phyloP scores from a whole-genome alignment of 2,888 invertebrate genomes.

The Hecatera dysodea region DNA sequence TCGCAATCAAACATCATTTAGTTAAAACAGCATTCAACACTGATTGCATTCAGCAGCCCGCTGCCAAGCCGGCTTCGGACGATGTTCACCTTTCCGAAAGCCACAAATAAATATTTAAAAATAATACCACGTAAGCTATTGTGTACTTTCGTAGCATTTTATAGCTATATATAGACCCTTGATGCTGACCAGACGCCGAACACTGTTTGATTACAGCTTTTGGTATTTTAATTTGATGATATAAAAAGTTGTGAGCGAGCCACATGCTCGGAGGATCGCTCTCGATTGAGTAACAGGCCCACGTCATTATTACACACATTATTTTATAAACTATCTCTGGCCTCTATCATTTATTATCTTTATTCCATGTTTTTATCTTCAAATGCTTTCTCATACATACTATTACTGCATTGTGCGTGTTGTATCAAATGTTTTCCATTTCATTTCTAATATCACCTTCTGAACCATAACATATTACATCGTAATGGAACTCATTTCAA shows the following conservation, averaged over 20 bases:
- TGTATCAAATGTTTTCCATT: conserved; percentile 43
- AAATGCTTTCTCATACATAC: conserved; percentile 43
- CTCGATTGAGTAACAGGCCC: conserved; percentile 62
- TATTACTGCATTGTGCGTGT: conserved; percentile 18
- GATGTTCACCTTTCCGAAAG: conserved; percentile 64
- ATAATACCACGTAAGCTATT: conserved; percentile 69
- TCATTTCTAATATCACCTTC: conserved; percentile 29
- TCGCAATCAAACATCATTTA: conserved; percentile 19
- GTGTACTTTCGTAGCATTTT: conserved; percentile 68
- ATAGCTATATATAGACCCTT: conserved; percentile 66
- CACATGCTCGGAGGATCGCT: conserved; percentile 47
- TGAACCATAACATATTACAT: conserved; percentile 16
- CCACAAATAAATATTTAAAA: conserved; percentile 68
- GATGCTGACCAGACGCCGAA: conserved; percentile 74
- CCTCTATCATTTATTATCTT: conserved; percentile 42
- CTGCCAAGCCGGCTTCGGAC: conserved; percentile 61
- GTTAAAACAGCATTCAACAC: conserved; percentile 19
- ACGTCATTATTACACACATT: conserved; percentile 58
- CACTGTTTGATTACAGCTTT: conserved; percentile 71
- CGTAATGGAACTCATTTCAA: conserved; percentile 51
- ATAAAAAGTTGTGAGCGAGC: conserved; percentile 69
- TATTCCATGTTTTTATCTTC: conserved; percentile 50
- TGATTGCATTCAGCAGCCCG: conserved; percentile 37
- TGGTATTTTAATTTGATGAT: conserved; percentile 79
- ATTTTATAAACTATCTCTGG: conserved; percentile 63